These are phyloP conservation scores for Alligator sinensis DNA, from an alignment of 2,113 vertebrate species.

Conservation along the genomic window DNA sequence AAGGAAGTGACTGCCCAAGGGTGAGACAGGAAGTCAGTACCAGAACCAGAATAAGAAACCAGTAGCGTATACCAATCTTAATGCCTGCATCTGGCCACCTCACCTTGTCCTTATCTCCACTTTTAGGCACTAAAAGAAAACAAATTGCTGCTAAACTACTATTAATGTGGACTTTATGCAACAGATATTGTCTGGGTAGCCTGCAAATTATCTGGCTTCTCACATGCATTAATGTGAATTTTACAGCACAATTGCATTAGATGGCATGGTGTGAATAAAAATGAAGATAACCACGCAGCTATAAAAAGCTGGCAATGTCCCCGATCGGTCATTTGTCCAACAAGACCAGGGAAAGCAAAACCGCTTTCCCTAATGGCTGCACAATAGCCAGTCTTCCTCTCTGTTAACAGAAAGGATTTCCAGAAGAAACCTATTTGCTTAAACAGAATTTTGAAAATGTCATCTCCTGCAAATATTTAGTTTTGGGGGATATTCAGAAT, in stretches of 20 bases:
- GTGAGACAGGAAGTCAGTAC: neutral
- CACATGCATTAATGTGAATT: constrained; percentile 22
- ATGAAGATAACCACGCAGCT: neutral
- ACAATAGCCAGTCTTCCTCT: neutral
- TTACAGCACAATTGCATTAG: neutral
- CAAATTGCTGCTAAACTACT: neutral
- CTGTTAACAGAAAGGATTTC: no score
- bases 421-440: neutral
- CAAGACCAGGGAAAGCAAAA: neutral
- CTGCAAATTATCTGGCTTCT: constrained; percentile 31
- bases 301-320: neutral
- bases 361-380: neutral
- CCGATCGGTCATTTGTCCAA: neutral
- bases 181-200: neutral
- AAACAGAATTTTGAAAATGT: neutral
- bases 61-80: neutral
- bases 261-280: neutral
- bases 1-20: neutral
- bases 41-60: neutral
- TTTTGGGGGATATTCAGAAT: constrained; percentile 28
- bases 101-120: neutral
- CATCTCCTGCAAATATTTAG: neutral
- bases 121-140: neutral
- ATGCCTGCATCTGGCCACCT: neutral
- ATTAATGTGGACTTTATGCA: constrained; percentile 24